Base-by-base conservation (phyloP, 2,113 vertebrate genomes). In the Petroica traversi region DNA sequence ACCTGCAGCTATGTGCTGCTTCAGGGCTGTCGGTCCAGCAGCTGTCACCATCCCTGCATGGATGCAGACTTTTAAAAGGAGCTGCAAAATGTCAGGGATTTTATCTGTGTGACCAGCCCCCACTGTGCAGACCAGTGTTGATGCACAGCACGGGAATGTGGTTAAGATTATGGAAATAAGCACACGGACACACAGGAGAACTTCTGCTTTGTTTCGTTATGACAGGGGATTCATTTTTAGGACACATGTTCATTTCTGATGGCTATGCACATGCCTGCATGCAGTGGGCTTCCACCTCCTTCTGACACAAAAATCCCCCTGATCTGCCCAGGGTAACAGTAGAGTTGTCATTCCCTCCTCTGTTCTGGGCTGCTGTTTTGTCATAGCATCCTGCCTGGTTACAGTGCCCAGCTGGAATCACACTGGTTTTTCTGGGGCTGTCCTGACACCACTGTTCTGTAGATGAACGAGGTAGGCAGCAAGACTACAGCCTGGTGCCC, bases 181-280 rank as follows among this genome's bases (percentile, higher is more conserved):
- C n/a, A 40, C 38, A 63, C 25, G 67, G n/a, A 31, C 46, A 49
- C 24, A 8, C 24, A 41, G 2, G 0, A 62, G 40, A 81, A 48
- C 22, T 79, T 82, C 40, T 52, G 17, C 14, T 54, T 40, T 51
- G 26, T 83, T 88, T 81, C 52, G 36, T 63, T 80, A 13, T 10
- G 17, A 55, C 25, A 64, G 15, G 6, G 4, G 9, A 38, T 85
- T 79, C 20, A 51, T 46, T 95, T 81, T 67, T 69, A 40, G 63
- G 52, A n/a, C 6, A 2, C 36, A 14, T 14, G 3, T 63, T 86
- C 24, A 26, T 86, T 93, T 89, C 48, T 85, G 72, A 28, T 63
- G 33, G 16, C 33, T 67, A 1, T 19, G 11, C 6, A 23, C 9
- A 2, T 55, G 8, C 12, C 29, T 76, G 24, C 19, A 31, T 0